Percentiles rank a stretch among this genome's conserved stretches.
These are phyloP conservation scores for Morpho achilles DNA, from an alignment of 2,888 invertebrate species.

Conservation along the genomic window DNA sequence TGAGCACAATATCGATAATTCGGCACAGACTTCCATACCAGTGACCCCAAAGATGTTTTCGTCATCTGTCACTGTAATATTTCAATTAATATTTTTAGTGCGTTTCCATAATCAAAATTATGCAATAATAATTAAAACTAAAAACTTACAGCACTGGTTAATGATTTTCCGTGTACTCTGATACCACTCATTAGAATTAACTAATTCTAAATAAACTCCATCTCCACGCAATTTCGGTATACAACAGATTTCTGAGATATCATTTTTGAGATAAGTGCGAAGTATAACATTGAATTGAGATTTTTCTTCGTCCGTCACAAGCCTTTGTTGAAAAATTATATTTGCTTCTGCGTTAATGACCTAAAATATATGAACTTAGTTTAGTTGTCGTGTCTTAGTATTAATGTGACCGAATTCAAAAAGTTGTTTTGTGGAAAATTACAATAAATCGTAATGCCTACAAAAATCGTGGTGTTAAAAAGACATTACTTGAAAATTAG, in stretches of 20 bases:
- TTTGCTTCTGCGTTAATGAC: constrained; percentile 87
- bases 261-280: constrained; percentile 57
- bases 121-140: not conserved
- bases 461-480: no score
- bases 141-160: constrained; percentile 80
- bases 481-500: no score
- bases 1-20: constrained; percentile 51
- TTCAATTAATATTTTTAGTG: no score
- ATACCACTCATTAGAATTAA: constrained; percentile 81
- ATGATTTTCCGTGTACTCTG: constrained; percentile 81
- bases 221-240: constrained; percentile 47
- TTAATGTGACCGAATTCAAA: not conserved
- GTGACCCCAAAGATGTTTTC: constrained; percentile 55
- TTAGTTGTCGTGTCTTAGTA: not conserved
- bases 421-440: no score
- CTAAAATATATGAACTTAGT: constrained; percentile 49
- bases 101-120: no score
- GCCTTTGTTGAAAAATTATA: constrained; percentile 86
- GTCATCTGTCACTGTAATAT: constrained; percentile 56
- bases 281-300: constrained; percentile 82
- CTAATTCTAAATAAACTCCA: constrained; percentile 60
- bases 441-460: no score
- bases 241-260: constrained; percentile 41
- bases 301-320: constrained; percentile 83
- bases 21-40: constrained; percentile 57